Evolutionary conservation across 2,113 vertebrate genomes (phyloP), one percentile per base, ranked within the genome.

Genomic region (Syrrhaptes paradoxus): DNA sequence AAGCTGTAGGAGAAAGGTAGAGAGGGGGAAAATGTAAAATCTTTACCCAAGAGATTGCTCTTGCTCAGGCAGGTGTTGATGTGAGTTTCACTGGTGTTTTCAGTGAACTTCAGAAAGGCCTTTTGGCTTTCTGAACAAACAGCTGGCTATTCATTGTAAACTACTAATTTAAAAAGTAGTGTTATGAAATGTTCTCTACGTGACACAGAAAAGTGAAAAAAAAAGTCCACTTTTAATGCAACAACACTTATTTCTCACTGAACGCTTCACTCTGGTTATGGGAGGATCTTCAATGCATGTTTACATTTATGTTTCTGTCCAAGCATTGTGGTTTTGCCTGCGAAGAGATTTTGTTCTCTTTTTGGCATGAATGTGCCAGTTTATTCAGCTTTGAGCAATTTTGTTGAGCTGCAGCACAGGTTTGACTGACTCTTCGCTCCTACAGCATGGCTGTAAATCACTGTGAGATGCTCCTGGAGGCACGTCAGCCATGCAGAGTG

Each of bases 361-460:
- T 86, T 76, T 94, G 90, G 75, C 74, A 20, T 17, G 45, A 91
- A 52, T 28, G 41, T 6, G 12, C 12, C 59, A 32, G 71, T 86
- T 93, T 91, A 73, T 81, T 94, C 71, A 87, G 83, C 80, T 95
- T 85, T 19, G 22, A 86, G 85, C 89, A 72, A 32, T 92, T 92
- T 71, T 48, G 43, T 65, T 89, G 87, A 95, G 91, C 92, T 94
- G 89, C 82, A 73, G 52, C 65, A 87, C 96, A 94, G 92, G 95
- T 95, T 94, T 95, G 87, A 94, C 93, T 72, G 85, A 93, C 45
- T 97, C 82, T 84, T 76, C 3, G 10, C 55, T 96, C 63, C 66
- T 75, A 28, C 81, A 91, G 55, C 34, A 16, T 8, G 77, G 61
- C 85, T 92, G 90, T 95, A 96, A 96, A 95, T 96, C 93, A 87